These are phyloP conservation scores for Lethenteron camtschaticum DNA, from an alignment of 2,113 vertebrate genomes.

Conservation along the genomic window DNA sequence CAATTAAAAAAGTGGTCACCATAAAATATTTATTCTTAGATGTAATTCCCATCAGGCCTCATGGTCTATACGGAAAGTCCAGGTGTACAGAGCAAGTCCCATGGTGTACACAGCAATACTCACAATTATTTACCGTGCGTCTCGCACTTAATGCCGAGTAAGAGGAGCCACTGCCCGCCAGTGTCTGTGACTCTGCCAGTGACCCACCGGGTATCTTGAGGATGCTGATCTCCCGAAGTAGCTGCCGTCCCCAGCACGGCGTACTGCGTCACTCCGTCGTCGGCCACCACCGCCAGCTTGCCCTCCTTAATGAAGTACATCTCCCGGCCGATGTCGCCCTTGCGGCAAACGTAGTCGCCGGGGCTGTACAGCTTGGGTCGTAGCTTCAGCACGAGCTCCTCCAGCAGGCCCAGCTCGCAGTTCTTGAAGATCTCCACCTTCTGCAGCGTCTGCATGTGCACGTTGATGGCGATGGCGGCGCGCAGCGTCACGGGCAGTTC, in stretches of 20 bases:
- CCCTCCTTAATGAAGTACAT: conserved; percentile 87
- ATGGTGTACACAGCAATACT: too few species aligned
- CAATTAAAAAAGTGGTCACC: too few species aligned
- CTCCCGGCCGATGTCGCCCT: conserved; percentile 60
- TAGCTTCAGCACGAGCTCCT: conserved; percentile 58
- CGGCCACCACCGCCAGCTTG: conserved; percentile 53
- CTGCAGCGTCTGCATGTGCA: conserved; percentile 50
- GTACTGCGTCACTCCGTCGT: conserved; percentile 46
- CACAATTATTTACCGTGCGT: too few species aligned
- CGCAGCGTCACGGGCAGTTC: conserved; percentile 37
- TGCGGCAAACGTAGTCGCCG: conserved; percentile 61
- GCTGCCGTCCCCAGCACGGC: conserved; percentile 47
- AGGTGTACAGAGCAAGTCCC: too few species aligned
- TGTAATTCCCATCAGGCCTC: too few species aligned
- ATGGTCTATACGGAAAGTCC: too few species aligned
- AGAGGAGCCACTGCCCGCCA: accelerated
- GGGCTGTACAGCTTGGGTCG: conserved; percentile 64
- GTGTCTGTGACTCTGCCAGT: background rate
- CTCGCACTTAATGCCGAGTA: background rate
- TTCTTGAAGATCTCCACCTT: conserved; percentile 60
- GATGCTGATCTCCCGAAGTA: conserved; percentile 96
- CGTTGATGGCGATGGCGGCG: conserved; percentile 48
- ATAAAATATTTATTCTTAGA: too few species aligned
- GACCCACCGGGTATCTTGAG: conserved; percentile 57
- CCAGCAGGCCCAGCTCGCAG: conserved; percentile 56